Evolutionary conservation across 2,113 vertebrate genomes (phyloP), one percentile per base, ranked within the genome.

Genomic region (Pomatostomus ruficeps): DNA sequence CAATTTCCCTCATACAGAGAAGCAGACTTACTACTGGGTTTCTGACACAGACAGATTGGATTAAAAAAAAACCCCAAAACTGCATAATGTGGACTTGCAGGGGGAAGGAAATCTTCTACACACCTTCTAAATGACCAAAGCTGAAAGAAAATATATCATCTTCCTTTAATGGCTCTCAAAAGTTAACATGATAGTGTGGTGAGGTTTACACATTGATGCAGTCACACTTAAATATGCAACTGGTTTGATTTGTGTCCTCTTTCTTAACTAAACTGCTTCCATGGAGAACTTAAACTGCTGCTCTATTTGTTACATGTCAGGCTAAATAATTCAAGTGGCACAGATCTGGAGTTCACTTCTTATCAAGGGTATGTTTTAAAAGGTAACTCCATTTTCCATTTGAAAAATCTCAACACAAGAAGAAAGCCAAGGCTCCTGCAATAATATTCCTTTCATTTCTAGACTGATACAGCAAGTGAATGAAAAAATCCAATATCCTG

Each of bases 1-100:
- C 97, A 98, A 98, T 98, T 98, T 98, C 96, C 96, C 96, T 98
- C 98, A 97, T 97, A 98, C 83, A 74, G 97, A 97, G 98, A 97
- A 97, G 96, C 88, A 97, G 96, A 93, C 93, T 95, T 91, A 97
- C 97, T 96, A 96, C 98, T 98, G 97, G 92, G 98, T 73, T 94
- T 97, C 96, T 97, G 97, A 98, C 97, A 98, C 71, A 97, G 96
- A 98, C 81, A 97, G 96, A 97, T 61, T 97, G 93, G 85, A 96
- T 97, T 98, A 65, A 35, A 68, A 76, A 95, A 90, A 88, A 94
- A 92, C 85, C 92, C 31, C 55, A 94, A 76, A 42, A 66, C 94
- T 97, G 91, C 62, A 94, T 97, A 98, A 98, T 96, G 78, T 82
- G 63, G 89, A 76, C 70, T 96, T 96, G 88, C 76, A 82, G 42